These are phyloP conservation scores for Ageneiosus marmoratus DNA, from an alignment of 2,113 vertebrate genomes.

Conservation along the genomic window DNA sequence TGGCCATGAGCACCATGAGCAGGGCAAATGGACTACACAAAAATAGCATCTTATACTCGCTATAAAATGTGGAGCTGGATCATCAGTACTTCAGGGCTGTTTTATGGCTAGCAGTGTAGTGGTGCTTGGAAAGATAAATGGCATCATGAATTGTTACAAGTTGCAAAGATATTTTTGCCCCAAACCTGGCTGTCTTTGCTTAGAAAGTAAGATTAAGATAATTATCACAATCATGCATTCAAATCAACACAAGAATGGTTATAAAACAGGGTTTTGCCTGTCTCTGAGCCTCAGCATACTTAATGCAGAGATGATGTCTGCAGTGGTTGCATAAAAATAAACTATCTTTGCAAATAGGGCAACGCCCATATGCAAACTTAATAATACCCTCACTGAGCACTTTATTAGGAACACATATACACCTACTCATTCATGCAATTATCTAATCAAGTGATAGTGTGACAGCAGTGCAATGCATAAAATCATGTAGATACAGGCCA, in stretches of 20 bases:
- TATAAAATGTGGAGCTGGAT: not conserved
- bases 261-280: not conserved
- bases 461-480: too few relatives aligned
- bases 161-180: not conserved
- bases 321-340: not conserved
- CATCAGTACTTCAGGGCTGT: too few relatives aligned
- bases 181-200: not conserved
- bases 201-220: not conserved
- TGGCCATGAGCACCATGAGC: not conserved
- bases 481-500: too few relatives aligned
- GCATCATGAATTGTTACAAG: not conserved
- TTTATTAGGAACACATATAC: too few relatives aligned
- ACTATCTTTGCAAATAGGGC: not conserved
- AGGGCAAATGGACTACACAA: not conserved
- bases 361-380: not conserved
- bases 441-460: too few relatives aligned
- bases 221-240: not conserved
- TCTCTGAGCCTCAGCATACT: too few relatives aligned
- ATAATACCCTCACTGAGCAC: too few relatives aligned
- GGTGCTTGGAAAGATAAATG: not conserved
- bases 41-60: not conserved
- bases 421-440: too few relatives aligned
- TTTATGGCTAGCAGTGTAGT: too few relatives aligned
- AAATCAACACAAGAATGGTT: not conserved
- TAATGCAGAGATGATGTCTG: too few relatives aligned